Base-by-base conservation (phyloP, 2,797 vertebrate genomes). In the Chromis chromis region DNA sequence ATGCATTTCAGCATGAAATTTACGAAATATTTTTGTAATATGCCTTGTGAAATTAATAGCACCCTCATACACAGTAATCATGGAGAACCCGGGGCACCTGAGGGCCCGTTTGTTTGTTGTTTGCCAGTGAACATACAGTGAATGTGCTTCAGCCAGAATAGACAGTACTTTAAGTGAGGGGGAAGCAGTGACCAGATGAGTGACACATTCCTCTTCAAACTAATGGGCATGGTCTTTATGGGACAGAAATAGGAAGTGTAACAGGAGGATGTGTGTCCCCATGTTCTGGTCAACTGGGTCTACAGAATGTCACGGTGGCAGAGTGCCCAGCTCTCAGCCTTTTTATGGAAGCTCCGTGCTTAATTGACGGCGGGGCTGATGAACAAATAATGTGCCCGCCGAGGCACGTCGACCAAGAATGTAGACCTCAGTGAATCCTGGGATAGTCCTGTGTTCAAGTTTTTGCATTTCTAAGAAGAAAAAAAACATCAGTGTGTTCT, bases 171-270 rank as follows among this genome's bases (percentile, higher is more conserved):
- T 57, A 27, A 57, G 17, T 56, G n/a, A 42, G 44, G 27, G 46
- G 14, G 11, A 28, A 55, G 70, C 71, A 21, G 33, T 25, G 56
- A 63, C 53, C 10, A 78, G 57, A 79, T 59, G 49, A 82, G 61
- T 63, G 50, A 66, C 40, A 65, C 13, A 74, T 55, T 78, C 53
- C 70, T 56, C 64, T 70, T 71, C 62, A 82, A 75, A 76, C 65
- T 46, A 58, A 62, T 61, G 57, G 73, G 7, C 17, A 42, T 36
- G 16, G 65, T 40, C 59, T 87, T 83, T 74, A 79, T 82, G 55
- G 69, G 84, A 86, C 84, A 85, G 75, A 90, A 90, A 91, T 86
- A 79, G 87, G 83, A 92, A 90, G 84, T 88, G 79, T 78, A 90
- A 84, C 65, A 27, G 75, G 78, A 86, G 84, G 73, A 79, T 82